phyloP scores from a whole-genome alignment of 2,113 vertebrate species.

The Kobus ellipsiprymnus region DNA sequence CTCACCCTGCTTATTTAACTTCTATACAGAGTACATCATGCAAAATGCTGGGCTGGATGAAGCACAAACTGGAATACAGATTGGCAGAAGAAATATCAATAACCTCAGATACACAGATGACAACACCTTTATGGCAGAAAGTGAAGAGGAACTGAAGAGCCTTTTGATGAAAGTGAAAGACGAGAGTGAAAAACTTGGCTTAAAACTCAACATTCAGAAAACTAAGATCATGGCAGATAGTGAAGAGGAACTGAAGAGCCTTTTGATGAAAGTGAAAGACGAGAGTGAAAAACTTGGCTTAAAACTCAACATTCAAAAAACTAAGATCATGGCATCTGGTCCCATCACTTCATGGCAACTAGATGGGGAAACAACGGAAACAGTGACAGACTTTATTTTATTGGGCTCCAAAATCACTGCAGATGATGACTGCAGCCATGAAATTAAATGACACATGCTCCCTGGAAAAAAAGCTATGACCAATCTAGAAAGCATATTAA shows the following conservation, averaged over 20 bases:
- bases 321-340: neutral
- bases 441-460: too few relatives aligned
- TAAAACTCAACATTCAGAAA: neutral
- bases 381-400: too few relatives aligned
- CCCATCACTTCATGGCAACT: neutral
- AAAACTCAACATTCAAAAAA: neutral
- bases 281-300: neutral
- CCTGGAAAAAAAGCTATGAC: neutral
- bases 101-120: neutral
- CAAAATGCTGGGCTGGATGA: neutral
- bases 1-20: neutral
- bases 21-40: neutral
- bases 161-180: neutral
- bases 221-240: neutral
- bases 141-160: neutral
- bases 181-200: neutral
- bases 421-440: too few relatives aligned
- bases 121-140: neutral
- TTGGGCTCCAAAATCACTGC: too few relatives aligned
- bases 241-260: neutral
- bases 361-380: neutral
- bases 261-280: neutral
- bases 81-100: neutral
- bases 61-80: neutral
- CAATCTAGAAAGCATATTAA: neutral